Evolutionary conservation across 2,797 vertebrate genomes (phyloP).

Genomic region (Melanotaenia nigrans): DNA sequence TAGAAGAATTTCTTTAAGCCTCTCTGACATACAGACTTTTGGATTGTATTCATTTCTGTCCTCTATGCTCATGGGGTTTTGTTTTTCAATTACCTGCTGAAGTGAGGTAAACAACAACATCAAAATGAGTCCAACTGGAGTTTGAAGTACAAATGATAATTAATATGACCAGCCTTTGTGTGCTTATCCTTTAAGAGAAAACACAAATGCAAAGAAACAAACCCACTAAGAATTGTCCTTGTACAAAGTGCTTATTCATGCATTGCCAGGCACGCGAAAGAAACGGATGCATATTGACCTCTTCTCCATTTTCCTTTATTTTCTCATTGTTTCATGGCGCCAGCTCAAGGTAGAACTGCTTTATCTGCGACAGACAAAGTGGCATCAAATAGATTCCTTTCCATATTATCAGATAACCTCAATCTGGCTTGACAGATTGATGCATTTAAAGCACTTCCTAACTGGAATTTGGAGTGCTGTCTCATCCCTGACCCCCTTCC

Average conservation of each 20-base stretch:
- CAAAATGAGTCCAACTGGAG: conserved; percentile 20
- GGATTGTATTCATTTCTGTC: not conserved
- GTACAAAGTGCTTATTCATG: conserved; percentile 7
- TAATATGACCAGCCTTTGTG: not conserved
- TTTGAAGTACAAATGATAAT: conserved; percentile 28
- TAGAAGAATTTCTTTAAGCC: conserved; percentile 19
- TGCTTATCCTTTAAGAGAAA: conserved; percentile 18
- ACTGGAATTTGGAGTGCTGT: conserved; percentile 54
- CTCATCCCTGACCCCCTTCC: conserved; percentile 45
- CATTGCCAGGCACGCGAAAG: conserved; percentile 11
- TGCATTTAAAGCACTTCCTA: conserved; percentile 61
- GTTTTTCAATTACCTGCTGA: conserved; percentile 61
- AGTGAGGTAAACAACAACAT: conserved; percentile 45
- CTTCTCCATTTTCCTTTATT: conserved; percentile 25
- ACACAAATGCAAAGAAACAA: not conserved
- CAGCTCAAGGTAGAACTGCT: conserved; percentile 36
- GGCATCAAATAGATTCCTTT: conserved; percentile 46
- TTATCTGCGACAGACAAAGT: conserved; percentile 31
- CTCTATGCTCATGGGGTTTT: conserved; percentile 42
- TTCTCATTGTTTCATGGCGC: conserved; percentile 14
- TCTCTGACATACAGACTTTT: conserved; percentile 15
- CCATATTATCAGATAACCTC: conserved; percentile 44
- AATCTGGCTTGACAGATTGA: conserved; percentile 53
- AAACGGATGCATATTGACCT: conserved; percentile 24
- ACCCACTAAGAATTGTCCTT: not conserved